Conservation (phyloP, 1,140 invertebrate genomes). For the Pseudoatta argentina region DNA sequence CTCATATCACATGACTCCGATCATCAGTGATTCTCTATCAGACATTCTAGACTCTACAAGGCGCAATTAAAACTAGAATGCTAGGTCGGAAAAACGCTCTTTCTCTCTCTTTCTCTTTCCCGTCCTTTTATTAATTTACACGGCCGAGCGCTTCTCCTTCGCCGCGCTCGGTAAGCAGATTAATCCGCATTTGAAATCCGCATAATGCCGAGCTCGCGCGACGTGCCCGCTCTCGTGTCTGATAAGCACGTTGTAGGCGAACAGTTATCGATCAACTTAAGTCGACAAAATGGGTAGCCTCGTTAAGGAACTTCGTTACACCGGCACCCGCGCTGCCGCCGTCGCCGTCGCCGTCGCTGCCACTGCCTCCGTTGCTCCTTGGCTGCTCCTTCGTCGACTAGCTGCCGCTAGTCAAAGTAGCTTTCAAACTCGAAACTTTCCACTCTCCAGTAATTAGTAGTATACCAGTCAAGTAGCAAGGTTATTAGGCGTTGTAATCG, state of each 20-base stretch:
- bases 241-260: conserved; percentile 74
- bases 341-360: neutral
- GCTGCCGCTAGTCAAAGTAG: conserved; percentile 78
- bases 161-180: conserved; percentile 59
- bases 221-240: conserved; percentile 67
- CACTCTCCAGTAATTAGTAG: conserved; percentile 78
- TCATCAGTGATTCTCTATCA: neutral
- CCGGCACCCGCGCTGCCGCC: conserved; percentile 32
- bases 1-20: neutral
- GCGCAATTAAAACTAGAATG: conserved; percentile 38
- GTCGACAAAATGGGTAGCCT: conserved; percentile 81
- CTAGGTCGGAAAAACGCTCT: neutral
- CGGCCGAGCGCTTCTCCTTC: conserved; percentile 59
- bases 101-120: neutral
- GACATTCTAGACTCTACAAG: conserved; percentile 3
- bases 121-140: conserved; percentile 57
- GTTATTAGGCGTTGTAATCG: conserved; percentile 77
- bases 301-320: conserved; percentile 83
- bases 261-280: conserved; percentile 82
- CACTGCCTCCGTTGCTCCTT: conserved; percentile 14
- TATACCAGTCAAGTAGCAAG: conserved; percentile 75
- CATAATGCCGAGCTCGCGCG: conserved; percentile 56
- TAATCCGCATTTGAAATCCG: conserved; percentile 67
- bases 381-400: conserved; percentile 48
- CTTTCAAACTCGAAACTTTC: conserved; percentile 83